A percentile compares a stretch with the other conserved stretches of the same genome.
phyloP scores from a whole-genome alignment of 2,797 vertebrate genomes.

The Kryptolebias ocellatus region DNA sequence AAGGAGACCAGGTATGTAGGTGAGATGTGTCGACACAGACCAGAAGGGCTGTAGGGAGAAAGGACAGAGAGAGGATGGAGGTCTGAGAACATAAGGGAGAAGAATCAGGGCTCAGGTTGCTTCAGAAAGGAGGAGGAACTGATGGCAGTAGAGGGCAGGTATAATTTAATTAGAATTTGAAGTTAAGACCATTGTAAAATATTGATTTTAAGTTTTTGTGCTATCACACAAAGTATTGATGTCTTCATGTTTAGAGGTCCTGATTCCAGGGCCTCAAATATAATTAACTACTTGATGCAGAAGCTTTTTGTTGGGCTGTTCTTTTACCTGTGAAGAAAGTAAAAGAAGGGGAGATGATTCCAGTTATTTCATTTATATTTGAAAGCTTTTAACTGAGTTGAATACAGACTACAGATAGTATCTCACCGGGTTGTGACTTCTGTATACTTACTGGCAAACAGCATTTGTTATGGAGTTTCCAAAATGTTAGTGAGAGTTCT shows the following conservation, averaged over 20 bases:
- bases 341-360: too few species aligned
- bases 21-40: constrained; percentile 65
- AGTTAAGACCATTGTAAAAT: constrained; percentile 1
- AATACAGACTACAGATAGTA: too few species aligned
- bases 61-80: constrained; percentile 37
- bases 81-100: constrained; percentile 25
- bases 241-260: neutral
- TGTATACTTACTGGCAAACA: too few species aligned
- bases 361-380: too few species aligned
- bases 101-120: constrained; percentile 29
- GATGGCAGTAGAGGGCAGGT: constrained; percentile 65
- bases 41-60: constrained; percentile 52
- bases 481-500: too few species aligned
- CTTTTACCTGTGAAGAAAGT: too few species aligned
- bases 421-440: too few species aligned
- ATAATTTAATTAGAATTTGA: too few species aligned
- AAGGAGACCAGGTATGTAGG: constrained; percentile 85
- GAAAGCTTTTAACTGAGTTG: too few species aligned
- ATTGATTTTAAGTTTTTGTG: constrained; percentile 15
- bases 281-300: too few species aligned
- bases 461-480: too few species aligned
- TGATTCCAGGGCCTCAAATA: constrained; percentile 3
- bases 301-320: too few species aligned
- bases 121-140: constrained; percentile 34
- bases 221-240: neutral